Base-by-base conservation (phyloP, 64 coral and sea anemone genomes). In the Montipora sp. region DNA sequence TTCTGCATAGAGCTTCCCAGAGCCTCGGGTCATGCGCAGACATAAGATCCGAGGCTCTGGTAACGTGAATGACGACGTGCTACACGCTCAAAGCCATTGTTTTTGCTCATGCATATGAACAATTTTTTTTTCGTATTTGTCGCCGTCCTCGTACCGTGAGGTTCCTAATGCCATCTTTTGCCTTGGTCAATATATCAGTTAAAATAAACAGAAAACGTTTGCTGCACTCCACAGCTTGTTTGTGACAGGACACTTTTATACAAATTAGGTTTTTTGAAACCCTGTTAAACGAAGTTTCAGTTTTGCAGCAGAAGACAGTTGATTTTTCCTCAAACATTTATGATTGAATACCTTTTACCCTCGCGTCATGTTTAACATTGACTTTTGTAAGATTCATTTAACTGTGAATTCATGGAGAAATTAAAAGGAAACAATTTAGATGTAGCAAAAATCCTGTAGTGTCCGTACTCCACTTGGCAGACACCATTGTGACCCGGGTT, bases 191-290 rank as follows among this genome's bases (percentile, higher is more conserved):
- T 70, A 70, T 70, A 70, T 70, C 67, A 70, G 67, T 70, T 70
- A 70, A 70, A 70, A 70, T 70, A 70, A 70, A 70, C 67, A 70
- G 67, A 70, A 70, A 70, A 70, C 67, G 67, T 71, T 71, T 71
- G 67, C 67, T 71, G 67, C 67, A 71, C 67, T 71, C 67, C 67
- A 71, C 67, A 71, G 67, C 67, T 71, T 71, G 67, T 71, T 71
- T 71, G 67, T 71, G 67, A 71, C 67, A 71, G 67, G 67, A 19
- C 67, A 71, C 67, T 71, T 57, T 71, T 71, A 71, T 71, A 5
- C 67, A 71, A 71, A 5, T 71, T 71, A 71, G 67, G 67, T 71
- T 15, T 71, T 71, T 71, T 71, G 67, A 71, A 71, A 70, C 67
- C 8, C 2, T 70, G 67, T 70, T 70, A 63, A 63, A 63, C 59